Evolutionary conservation across 2,113 vertebrate genomes (phyloP).

Genomic region (Sylvia atricapilla): DNA sequence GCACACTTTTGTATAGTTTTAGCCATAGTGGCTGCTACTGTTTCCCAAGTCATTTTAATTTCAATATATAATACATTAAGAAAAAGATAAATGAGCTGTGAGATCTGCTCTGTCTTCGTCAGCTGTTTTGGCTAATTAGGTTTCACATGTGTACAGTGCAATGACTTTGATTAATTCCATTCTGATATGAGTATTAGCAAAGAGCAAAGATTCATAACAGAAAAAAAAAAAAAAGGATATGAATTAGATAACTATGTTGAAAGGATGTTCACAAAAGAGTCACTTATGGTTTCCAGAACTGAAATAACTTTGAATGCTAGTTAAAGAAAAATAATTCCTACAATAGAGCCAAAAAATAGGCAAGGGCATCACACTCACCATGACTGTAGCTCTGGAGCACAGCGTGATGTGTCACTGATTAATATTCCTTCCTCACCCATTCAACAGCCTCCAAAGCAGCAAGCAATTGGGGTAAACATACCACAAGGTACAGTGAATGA

Average conservation of each 20-base stretch:
- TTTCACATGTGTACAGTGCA: not conserved
- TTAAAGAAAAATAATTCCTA: not conserved
- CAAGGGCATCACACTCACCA: not conserved
- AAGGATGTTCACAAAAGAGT: not conserved
- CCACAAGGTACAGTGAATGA: constrained; percentile 51
- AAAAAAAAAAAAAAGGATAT: not conserved
- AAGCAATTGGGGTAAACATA: constrained; percentile 36
- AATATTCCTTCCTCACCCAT: constrained; percentile 46
- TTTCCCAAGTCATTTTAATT: not conserved
- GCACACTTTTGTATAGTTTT: not conserved
- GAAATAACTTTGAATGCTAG: not conserved
- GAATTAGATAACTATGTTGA: not conserved
- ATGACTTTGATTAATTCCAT: constrained; percentile 19
- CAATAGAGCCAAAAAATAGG: not conserved
- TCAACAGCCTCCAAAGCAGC: constrained; percentile 14
- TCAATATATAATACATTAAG: not conserved
- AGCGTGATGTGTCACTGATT: not conserved
- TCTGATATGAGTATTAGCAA: not conserved
- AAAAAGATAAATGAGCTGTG: constrained; percentile 14
- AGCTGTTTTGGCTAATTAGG: constrained; percentile 16
- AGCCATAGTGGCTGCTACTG: not conserved
- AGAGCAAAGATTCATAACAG: not conserved
- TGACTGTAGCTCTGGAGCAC: not conserved
- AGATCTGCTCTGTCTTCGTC: constrained; percentile 12
- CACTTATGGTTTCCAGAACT: not conserved